Percentiles rank a stretch among this genome's conserved stretches.
These are phyloP conservation scores for Orthosia cruda DNA, from an alignment of 2,888 invertebrate species.

Conservation along the genomic window DNA sequence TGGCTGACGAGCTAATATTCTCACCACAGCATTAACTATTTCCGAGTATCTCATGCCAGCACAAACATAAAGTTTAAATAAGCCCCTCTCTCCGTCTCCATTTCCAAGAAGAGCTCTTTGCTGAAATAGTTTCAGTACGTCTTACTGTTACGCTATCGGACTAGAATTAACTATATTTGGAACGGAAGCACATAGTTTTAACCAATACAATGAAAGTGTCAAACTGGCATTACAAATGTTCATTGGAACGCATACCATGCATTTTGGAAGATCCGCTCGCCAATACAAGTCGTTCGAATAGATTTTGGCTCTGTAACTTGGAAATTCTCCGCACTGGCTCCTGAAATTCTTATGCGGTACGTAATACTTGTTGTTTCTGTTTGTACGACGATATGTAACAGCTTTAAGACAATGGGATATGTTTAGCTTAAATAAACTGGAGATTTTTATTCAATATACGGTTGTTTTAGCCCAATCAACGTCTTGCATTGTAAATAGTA, in stretches of 20 bases:
- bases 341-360: constrained; percentile 57
- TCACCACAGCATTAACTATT: constrained; percentile 18
- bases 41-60: constrained; percentile 27
- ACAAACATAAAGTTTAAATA: constrained; percentile 35
- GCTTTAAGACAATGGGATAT: too few relatives aligned
- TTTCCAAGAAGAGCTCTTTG: constrained; percentile 27
- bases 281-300: constrained; percentile 69
- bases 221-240: constrained; percentile 69
- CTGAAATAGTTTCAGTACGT: constrained; percentile 36
- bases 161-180: constrained; percentile 44
- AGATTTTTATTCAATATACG: not conserved
- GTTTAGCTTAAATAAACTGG: not conserved
- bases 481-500: too few relatives aligned
- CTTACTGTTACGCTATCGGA: constrained; percentile 16
- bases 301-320: constrained; percentile 52
- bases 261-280: constrained; percentile 73
- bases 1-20: constrained; percentile 30
- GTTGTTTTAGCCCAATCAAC: not conserved
- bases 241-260: constrained; percentile 75
- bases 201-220: constrained; percentile 72
- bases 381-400: not conserved
- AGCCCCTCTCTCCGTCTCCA: constrained; percentile 1
- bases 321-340: constrained; percentile 39
- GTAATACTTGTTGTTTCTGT: constrained; percentile 43
- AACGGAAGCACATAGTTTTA: constrained; percentile 71